phyloP scores from a whole-genome alignment of 2,888 invertebrate species.

The Drosophila suboccidentalis region DNA sequence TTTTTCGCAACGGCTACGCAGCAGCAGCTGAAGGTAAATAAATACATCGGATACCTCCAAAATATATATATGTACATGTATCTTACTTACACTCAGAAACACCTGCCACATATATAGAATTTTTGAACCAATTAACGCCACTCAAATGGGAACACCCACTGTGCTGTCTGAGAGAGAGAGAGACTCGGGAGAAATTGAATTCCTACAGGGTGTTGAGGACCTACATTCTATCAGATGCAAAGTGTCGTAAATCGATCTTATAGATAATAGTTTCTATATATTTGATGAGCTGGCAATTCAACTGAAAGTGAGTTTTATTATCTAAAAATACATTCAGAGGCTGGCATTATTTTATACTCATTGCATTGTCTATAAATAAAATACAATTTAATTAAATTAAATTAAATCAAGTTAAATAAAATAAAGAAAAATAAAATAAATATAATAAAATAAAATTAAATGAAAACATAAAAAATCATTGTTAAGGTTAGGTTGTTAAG shows the following conservation, averaged over 20 bases:
- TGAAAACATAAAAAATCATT: too few species aligned
- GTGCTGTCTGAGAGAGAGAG: constrained; percentile 17
- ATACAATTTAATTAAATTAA: too few species aligned
- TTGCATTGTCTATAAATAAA: too few species aligned
- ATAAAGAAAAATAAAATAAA: too few species aligned
- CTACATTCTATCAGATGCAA: not conserved
- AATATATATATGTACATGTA: constrained; percentile 4
- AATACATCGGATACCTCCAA: constrained; percentile 16
- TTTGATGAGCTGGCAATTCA: not conserved
- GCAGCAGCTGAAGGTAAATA: constrained; percentile 61
- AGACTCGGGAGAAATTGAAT: too few species aligned
- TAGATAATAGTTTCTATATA: not conserved
- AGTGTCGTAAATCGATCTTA: not conserved
- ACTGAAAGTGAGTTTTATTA: not conserved
- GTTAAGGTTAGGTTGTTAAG: too few species aligned
- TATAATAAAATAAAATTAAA: too few species aligned
- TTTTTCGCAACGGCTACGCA: constrained; percentile 62
- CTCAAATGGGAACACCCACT: constrained; percentile 57
- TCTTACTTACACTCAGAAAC: constrained; percentile 18
- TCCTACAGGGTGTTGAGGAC: not conserved
- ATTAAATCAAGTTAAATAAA: too few species aligned
- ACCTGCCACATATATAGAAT: constrained; percentile 29
- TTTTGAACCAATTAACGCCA: constrained; percentile 66
- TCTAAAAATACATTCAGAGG: too few species aligned
- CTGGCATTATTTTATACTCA: too few species aligned